A percentile compares a stretch with the other conserved stretches of the same genome.
Conservation (phyloP, 2,113 vertebrate genomes). For the Corythaeola cristata region DNA sequence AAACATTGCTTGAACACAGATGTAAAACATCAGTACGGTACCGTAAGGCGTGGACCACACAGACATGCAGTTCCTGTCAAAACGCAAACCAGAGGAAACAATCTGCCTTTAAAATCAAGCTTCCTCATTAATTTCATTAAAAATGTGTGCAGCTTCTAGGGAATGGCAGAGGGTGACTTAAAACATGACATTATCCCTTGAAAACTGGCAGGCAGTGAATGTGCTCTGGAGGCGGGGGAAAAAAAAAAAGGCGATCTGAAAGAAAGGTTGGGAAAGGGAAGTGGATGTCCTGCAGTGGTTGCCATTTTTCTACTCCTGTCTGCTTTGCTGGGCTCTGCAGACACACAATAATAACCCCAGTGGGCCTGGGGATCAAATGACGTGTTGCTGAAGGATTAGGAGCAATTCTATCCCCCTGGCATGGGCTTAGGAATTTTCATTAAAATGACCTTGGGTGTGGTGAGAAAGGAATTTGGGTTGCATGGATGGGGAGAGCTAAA, state of each 20-base stretch:
- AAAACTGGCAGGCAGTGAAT: background rate
- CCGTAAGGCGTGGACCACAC: conserved; percentile 52
- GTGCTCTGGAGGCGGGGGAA: background rate
- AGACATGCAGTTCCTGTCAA: conserved; percentile 18
- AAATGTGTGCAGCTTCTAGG: background rate
- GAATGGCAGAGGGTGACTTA: background rate
- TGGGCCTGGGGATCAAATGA: conserved; percentile 81
- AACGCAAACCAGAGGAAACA: conserved; percentile 17
- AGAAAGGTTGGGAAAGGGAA: conserved; percentile 13
- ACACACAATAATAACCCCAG: conserved; percentile 73
- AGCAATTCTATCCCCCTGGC: conserved; percentile 89
- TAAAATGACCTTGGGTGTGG: conserved; percentile 93
- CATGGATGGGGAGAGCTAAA: conserved; percentile 67
- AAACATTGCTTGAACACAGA: conserved; percentile 10
- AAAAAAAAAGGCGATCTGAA: background rate
- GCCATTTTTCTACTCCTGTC: conserved; percentile 58
- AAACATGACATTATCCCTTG: background rate
- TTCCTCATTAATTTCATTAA: conserved; percentile 19
- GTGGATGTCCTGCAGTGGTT: conserved; percentile 8
- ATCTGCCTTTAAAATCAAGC: conserved; percentile 2
- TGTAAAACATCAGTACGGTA: background rate
- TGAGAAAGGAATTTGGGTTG: conserved; percentile 81
- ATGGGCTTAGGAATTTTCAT: conserved; percentile 90
- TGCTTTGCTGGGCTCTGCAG: conserved; percentile 59
- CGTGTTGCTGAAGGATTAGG: conserved; percentile 84